Evolutionary conservation across 2,113 vertebrate species (phyloP).

Genomic region (Jacana jacana): DNA sequence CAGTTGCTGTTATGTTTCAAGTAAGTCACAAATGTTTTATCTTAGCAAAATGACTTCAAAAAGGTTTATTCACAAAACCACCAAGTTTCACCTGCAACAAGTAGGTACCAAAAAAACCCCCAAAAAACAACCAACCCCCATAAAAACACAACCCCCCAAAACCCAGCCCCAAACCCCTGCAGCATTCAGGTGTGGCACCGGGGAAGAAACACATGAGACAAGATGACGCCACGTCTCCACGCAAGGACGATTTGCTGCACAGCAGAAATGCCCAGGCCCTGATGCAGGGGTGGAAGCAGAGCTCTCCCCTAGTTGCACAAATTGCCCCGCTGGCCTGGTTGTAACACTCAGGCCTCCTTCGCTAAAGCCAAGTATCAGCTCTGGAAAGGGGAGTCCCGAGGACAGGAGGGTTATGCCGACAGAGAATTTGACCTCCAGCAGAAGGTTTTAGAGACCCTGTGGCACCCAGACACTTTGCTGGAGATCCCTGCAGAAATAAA

Average conservation of each 20-base stretch:
- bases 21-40: not conserved
- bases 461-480: not conserved
- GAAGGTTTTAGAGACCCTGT: not conserved
- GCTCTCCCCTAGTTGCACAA: not conserved
- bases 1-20: not conserved
- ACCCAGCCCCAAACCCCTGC: not conserved
- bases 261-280: not conserved
- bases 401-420: fast-evolving
- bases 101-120: not conserved
- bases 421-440: not conserved
- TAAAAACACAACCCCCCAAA: too few species aligned
- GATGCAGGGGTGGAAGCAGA: not conserved
- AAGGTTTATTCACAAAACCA: not conserved
- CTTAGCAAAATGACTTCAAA: not conserved
- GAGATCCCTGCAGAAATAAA: not conserved
- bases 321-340: not conserved
- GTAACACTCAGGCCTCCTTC: not conserved
- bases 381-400: not conserved
- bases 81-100: not conserved
- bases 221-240: not conserved
- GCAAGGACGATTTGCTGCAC: not conserved
- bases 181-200: not conserved
- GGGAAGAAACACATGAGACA: not conserved
- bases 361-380: not conserved
- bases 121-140: too few species aligned